These are phyloP conservation scores for Cotesia glomerata DNA, from an alignment of 1,140 invertebrate species.

Conservation along the genomic window DNA sequence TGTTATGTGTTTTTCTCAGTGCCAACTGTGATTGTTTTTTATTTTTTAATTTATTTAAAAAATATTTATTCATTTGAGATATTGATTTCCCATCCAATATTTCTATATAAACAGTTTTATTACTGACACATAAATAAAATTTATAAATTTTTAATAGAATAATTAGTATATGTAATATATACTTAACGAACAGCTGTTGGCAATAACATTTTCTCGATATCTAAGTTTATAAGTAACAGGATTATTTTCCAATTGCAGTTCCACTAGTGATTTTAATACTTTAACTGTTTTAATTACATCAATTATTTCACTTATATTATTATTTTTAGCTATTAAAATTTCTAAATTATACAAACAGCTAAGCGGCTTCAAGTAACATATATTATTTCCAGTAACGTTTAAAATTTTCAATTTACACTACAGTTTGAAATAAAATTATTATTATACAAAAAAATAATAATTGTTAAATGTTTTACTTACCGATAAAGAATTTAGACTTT, in stretches of 20 bases:
- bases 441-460: conserved; percentile 17
- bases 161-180: conserved; percentile 52
- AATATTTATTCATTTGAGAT: conserved; percentile 57
- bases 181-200: conserved; percentile 67
- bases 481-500: conserved; percentile 65
- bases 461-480: conserved; percentile 56
- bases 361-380: conserved; percentile 57
- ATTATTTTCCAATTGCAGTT: conserved; percentile 68
- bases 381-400: conserved; percentile 64
- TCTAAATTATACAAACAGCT: conserved; percentile 55
- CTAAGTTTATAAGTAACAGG: conserved; percentile 66
- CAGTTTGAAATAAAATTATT: conserved; percentile 1
- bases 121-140: neutral
- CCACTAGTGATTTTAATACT: conserved; percentile 62
- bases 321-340: conserved; percentile 61
- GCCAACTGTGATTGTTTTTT: conserved; percentile 46
- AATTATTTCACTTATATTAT: conserved; percentile 60
- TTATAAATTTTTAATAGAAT: conserved; percentile 3
- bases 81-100: conserved; percentile 62
- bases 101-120: conserved; percentile 39
- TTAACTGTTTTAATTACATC: conserved; percentile 63
- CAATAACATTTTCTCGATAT: conserved; percentile 72
- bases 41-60: conserved; percentile 64
- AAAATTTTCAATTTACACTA: conserved; percentile 60
- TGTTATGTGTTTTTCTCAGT: conserved; percentile 34